Percentiles rank a stretch among this genome's conserved stretches.
Evolutionary conservation across 2,888 invertebrate genomes (phyloP).

Genomic region (Drosophila buzzatii): DNA sequence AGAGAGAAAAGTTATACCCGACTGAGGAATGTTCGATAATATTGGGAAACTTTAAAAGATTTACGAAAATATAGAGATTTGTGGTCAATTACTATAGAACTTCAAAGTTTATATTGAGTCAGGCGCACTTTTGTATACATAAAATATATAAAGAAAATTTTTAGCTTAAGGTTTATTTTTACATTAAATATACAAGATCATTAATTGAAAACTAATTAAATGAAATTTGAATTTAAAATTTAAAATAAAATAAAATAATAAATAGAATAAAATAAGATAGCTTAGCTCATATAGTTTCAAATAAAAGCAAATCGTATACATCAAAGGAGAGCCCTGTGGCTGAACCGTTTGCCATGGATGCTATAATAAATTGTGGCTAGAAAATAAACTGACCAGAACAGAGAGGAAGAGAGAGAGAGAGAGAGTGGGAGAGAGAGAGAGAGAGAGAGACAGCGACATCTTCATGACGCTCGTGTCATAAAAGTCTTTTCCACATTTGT

Average conservation of each 20-base stretch:
- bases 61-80: background rate
- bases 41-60: background rate
- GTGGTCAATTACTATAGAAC: background rate
- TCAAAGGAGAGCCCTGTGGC: background rate
- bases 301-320: background rate
- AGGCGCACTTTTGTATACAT: too few species aligned
- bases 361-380: background rate
- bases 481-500: conserved; percentile 18
- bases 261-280: too few species aligned
- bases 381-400: conserved; percentile 11
- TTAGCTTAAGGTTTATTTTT: too few species aligned
- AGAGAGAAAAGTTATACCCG: background rate
- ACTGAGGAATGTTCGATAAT: background rate
- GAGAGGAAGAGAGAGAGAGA: background rate
- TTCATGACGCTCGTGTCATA: conserved; percentile 6
- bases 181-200: too few species aligned
- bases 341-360: background rate
- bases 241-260: too few species aligned
- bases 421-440: background rate
- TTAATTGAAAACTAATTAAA: too few species aligned
- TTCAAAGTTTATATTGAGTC: too few species aligned
- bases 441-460: background rate
- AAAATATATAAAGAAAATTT: too few species aligned
- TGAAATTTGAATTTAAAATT: too few species aligned
- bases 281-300: background rate